Evolutionary conservation across 2,113 vertebrate species (phyloP), one percentile per base, ranked within the genome.

Genomic region (Hippocampus guttulatus): DNA sequence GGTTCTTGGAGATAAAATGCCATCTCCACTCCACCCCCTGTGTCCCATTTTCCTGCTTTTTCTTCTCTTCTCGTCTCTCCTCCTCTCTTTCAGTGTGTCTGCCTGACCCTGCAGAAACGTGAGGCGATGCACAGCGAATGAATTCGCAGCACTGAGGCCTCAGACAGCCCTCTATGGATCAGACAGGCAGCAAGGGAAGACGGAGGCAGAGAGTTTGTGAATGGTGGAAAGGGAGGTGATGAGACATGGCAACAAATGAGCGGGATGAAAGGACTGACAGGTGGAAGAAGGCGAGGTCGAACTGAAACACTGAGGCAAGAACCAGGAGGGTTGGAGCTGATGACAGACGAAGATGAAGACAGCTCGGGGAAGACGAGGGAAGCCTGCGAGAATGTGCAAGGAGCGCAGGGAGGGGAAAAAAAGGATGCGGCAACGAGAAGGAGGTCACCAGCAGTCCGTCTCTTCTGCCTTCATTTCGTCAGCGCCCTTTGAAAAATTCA

Each of bases 61-160:
- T 78, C 73, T 41, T 40, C 72, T 70, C 58, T 72, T 69, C 70
- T 72, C 66, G 61, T 71, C 61, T 77, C 64, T 69, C 69, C 64
- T 23, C 38, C 75, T 74, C 66, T 79, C 82, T 69, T 21, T 69
- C 77, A 80, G 41, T 75, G 75, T 83, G 68, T 80, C 82, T 79
- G 79, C 68, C 84, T 87, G 84, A 87, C 85, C 88, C 86, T 83
- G 78, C 86, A 87, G 87, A 89, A 84, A 86, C 83, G 79, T 79
- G 81, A 87, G 82, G 86, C 74, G 71, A 88, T 84, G 89, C 88
- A 85, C 83, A 18, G 76, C 80, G 68, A 91, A 90, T 90, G 85
- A 89, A 91, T 91, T 88, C 89, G 73, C 70, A 74, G 75, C 79
- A 77, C 84, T 66, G 71, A 75, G 82, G 85, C 80, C 87, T 85